Conservation (phyloP, 2,888 invertebrate genomes). For the Prenolepis imparis region DNA sequence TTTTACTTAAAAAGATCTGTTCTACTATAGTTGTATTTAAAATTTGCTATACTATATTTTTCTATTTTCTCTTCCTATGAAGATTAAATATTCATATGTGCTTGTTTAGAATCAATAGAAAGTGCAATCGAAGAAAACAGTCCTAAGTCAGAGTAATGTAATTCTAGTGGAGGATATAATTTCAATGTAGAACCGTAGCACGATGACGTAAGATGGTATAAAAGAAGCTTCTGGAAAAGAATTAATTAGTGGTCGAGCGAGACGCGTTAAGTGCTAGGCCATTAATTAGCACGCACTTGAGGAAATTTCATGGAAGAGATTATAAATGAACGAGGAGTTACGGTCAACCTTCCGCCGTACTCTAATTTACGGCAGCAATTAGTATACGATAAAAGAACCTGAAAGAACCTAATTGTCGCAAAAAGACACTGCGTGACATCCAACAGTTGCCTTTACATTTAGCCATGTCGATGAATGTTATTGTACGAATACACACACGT, state of each 20-base stretch:
- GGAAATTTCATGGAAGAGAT: slow-evolving; percentile 73
- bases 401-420: slow-evolving; percentile 55
- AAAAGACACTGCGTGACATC: slow-evolving; percentile 35
- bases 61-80: not conserved
- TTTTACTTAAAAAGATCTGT: not conserved
- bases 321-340: slow-evolving; percentile 69
- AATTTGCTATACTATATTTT: not conserved
- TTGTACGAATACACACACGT: slow-evolving; percentile 4
- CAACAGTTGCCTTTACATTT: slow-evolving; percentile 22
- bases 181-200: not conserved
- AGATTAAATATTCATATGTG: not conserved
- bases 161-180: slow-evolving; percentile 10
- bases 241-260: slow-evolving; percentile 66
- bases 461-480: slow-evolving; percentile 29
- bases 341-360: slow-evolving; percentile 51
- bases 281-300: slow-evolving; percentile 74
- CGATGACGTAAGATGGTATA: slow-evolving; percentile 38
- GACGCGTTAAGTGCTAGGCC: slow-evolving; percentile 50
- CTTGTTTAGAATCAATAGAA: too few relatives aligned
- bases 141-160: not conserved
- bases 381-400: slow-evolving; percentile 68
- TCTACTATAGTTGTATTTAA: not conserved
- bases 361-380: slow-evolving; percentile 71
- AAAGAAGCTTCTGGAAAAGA: slow-evolving; percentile 54
- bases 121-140: slow-evolving; percentile 18